A percentile compares a stretch with the other conserved stretches of the same genome.
These are phyloP conservation scores for Orthonevra nobilis DNA, from an alignment of 2,888 invertebrate species.

Conservation along the genomic window DNA sequence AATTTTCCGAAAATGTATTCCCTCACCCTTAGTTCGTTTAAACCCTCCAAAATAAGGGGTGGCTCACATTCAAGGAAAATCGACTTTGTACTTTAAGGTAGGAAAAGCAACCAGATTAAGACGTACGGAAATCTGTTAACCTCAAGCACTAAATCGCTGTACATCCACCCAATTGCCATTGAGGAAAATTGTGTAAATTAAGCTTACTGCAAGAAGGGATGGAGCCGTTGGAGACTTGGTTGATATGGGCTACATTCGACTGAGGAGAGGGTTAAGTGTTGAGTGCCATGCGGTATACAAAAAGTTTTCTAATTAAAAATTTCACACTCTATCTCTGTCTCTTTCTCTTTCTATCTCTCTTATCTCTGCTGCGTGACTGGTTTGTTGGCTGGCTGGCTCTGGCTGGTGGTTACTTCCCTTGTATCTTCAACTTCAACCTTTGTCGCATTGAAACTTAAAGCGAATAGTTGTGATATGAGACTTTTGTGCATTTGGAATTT, in stretches of 20 bases:
- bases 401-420: no score
- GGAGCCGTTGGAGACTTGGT: no score
- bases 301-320: conserved; percentile 70
- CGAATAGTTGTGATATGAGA: no score
- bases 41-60: not conserved
- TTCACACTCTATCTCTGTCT: no score
- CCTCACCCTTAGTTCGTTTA: not conserved
- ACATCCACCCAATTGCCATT: conserved; percentile 17
- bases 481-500: no score
- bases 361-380: no score
- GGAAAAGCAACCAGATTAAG: conserved; percentile 42
- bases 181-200: conserved; percentile 59
- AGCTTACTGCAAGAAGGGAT: conserved; percentile 10
- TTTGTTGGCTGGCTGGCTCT: not conserved
- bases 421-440: no score
- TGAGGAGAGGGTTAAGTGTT: conserved; percentile 29
- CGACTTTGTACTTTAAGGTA: not conserved
- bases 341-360: conserved; percentile 33
- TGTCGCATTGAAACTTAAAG: no score
- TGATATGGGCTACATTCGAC: no score
- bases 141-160: conserved; percentile 21
- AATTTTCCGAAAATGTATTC: conserved; percentile 42
- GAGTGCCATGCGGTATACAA: conserved; percentile 51
- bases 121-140: conserved; percentile 50
- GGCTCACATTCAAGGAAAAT: no score